Evolutionary conservation across 2,888 invertebrate genomes (phyloP), one percentile per base, ranked within the genome.

Genomic region (Caradrina kadenii): DNA sequence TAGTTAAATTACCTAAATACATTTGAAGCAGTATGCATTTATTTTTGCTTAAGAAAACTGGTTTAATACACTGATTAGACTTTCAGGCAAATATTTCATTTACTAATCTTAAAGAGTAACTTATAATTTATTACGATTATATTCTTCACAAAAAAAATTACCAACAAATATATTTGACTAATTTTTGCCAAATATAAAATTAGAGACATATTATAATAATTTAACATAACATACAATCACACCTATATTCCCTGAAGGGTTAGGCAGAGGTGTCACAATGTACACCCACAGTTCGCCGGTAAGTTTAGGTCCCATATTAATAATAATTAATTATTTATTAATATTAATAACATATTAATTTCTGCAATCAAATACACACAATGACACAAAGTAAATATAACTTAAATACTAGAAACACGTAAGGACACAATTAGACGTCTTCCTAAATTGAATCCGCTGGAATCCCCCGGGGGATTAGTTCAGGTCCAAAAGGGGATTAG

Each of bases 391-490:
- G n/a, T 21, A 55, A 50, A 65, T 21, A 45, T 39, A n/a, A 35
- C 5, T 45, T 1, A 65, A 66, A 48, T 65, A 75, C 69, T 55
- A 55, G 45, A 63, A 69, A 65, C 63, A 69, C 49, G 72, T 68
- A 81, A 68, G 64, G 69, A 77, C 53, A 50, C 78, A 85, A 86
- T 85, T 82, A 85, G 73, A 78, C 66, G 63, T 73, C 63, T 63
- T 70, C 75, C 66, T 71, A 69, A 82, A 81, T 82, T 76, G 53
- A 74, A 83, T 82, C 74, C 76, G 54, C 26, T 45, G 58, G 39
- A 65, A 77, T 69, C 64, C 71, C 52, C 11, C 8, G 31, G 13
- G 42, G 42, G 42, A 42, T 45, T 45, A 45, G 2, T 45, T 3
- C 13, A 45, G 45, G 45, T 45, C 45, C 17, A 45, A 45, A 5